Percentiles rank a stretch among this genome's conserved stretches.
phyloP scores from a whole-genome alignment of 2,888 invertebrate genomes.

The Tenthredo scrophulariae region DNA sequence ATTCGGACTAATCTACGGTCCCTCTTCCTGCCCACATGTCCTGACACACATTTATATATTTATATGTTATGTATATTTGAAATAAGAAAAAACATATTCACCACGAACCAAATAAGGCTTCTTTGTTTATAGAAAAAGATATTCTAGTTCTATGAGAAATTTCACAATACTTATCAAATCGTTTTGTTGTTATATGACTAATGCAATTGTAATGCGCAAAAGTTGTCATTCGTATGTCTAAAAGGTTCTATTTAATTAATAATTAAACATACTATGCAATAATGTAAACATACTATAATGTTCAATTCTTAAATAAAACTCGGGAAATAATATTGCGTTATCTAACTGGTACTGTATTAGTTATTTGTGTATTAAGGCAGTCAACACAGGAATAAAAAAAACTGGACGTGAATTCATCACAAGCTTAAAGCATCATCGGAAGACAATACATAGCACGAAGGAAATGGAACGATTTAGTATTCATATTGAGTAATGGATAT shows the following conservation, averaged over 20 bases:
- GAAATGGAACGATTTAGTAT: background rate
- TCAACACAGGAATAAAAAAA: background rate
- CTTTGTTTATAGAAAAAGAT: background rate
- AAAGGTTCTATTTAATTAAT: background rate
- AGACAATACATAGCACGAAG: constrained; percentile 34
- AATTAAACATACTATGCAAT: background rate
- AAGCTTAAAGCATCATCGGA: constrained; percentile 26
- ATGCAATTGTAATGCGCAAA: background rate
- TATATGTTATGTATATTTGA: background rate
- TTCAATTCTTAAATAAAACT: too few species aligned
- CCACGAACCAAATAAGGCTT: constrained; percentile 13
- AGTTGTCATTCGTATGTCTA: background rate
- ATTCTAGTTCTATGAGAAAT: background rate
- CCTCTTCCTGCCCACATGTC: constrained; percentile 53
- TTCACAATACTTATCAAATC: background rate
- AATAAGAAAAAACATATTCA: background rate
- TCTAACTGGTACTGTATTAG: background rate
- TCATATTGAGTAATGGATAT: background rate
- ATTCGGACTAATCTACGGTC: constrained; percentile 40
- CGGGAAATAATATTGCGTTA: too few species aligned
- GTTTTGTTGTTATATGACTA: background rate
- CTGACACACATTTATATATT: constrained; percentile 42
- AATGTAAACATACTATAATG: background rate
- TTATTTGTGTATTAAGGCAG: background rate
- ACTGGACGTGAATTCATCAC: background rate